Conservation (phyloP, 2,797 vertebrate species). For the Glossophaga mutica region DNA sequence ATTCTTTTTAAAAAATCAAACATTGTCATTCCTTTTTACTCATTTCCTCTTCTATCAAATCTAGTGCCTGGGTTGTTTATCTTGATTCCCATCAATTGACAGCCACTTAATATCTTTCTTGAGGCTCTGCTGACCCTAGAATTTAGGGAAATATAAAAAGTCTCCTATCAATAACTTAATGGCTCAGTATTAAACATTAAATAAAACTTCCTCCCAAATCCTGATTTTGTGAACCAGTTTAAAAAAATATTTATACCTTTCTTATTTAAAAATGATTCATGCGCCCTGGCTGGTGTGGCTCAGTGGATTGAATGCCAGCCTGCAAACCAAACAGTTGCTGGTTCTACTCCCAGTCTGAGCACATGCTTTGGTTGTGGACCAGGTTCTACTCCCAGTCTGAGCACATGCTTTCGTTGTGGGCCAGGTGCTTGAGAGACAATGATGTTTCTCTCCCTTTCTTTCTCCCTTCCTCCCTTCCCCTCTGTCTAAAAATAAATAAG, state of each 20-base stretch:
- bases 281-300: too few relatives aligned
- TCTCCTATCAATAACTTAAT: not conserved
- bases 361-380: too few relatives aligned
- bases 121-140: not conserved
- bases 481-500: too few relatives aligned
- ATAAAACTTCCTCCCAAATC: not conserved
- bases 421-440: too few relatives aligned
- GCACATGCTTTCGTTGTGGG: too few relatives aligned
- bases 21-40: not conserved
- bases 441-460: too few relatives aligned
- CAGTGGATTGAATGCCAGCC: too few relatives aligned
- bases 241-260: not conserved
- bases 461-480: too few relatives aligned
- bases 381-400: too few relatives aligned
- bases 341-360: too few relatives aligned
- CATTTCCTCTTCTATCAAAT: not conserved
- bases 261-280: not conserved
- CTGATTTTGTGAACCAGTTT: not conserved
- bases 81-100: not conserved
- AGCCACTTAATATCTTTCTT: not conserved
- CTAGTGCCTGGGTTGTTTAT: too few relatives aligned
- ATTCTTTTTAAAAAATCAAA: not conserved
- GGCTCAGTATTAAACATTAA: not conserved
- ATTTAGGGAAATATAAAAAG: not conserved
- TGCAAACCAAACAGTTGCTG: too few relatives aligned